Percentiles rank a stretch among this genome's conserved stretches.
Evolutionary conservation across 2,113 vertebrate species (phyloP).

Genomic region (Gulo gulo): DNA sequence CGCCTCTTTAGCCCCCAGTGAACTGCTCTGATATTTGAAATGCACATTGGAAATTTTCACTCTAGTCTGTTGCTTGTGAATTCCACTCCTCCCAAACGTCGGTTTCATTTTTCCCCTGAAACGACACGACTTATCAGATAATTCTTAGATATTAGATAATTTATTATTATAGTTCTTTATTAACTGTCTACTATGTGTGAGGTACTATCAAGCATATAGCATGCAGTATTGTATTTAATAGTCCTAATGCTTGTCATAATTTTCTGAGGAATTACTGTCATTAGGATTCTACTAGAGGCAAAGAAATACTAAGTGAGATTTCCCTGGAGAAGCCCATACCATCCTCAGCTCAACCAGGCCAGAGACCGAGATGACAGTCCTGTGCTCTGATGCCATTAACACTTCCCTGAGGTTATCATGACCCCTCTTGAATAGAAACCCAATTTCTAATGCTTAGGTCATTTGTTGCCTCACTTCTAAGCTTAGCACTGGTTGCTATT

Average conservation of each 20-base stretch:
- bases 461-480: background rate
- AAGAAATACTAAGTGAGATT: background rate
- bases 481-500: background rate
- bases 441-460: background rate
- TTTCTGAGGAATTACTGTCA: background rate
- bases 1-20: background rate
- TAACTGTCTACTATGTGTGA: background rate
- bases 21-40: background rate
- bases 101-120: background rate
- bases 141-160: background rate
- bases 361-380: background rate
- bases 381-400: background rate
- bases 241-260: background rate
- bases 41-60: background rate
- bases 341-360: background rate
- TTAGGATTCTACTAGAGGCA: background rate
- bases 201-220: background rate
- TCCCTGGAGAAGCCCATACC: background rate
- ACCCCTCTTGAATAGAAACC: background rate
- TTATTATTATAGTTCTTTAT: background rate
- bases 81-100: background rate
- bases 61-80: background rate
- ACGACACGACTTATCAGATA: background rate
- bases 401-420: background rate
- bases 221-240: background rate